Evolutionary conservation across 1,140 invertebrate genomes (phyloP).

Genomic region (Aethina tumida): DNA sequence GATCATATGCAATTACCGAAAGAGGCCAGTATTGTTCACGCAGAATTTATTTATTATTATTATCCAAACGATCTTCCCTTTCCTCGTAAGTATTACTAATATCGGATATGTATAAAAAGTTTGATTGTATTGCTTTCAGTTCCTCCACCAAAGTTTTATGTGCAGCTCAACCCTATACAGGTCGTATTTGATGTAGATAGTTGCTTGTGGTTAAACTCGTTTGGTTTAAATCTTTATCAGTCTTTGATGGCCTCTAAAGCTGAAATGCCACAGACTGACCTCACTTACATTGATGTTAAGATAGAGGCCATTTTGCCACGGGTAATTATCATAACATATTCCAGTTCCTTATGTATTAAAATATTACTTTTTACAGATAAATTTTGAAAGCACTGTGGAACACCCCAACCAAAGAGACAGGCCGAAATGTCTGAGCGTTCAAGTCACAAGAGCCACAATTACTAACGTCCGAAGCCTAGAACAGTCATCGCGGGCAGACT

Average conservation of each 20-base stretch:
- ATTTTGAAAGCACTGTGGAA: constrained; percentile 59
- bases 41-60: constrained; percentile 95
- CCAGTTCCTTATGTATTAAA: constrained; percentile 4
- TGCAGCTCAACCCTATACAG: constrained; percentile 80
- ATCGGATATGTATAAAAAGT: constrained; percentile 6
- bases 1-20: constrained; percentile 72
- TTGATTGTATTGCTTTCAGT: constrained; percentile 46
- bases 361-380: constrained; percentile 43
- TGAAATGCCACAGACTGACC: constrained; percentile 37
- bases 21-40: constrained; percentile 82
- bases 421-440: constrained; percentile 70
- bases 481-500: constrained; percentile 55
- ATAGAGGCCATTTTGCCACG: constrained; percentile 86
- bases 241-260: constrained; percentile 44
- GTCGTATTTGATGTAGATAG: constrained; percentile 77
- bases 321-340: constrained; percentile 39
- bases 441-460: constrained; percentile 66
- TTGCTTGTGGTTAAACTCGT: constrained; percentile 89
- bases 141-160: constrained; percentile 85
- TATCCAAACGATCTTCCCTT: constrained; percentile 90
- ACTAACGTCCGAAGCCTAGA: constrained; percentile 69
- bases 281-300: constrained; percentile 74
- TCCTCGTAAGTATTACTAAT: constrained; percentile 59
- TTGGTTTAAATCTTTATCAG: constrained; percentile 75
- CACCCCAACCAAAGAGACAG: constrained; percentile 67